Conservation (phyloP, 2,797 vertebrate species). For the Podargus strigoides region DNA sequence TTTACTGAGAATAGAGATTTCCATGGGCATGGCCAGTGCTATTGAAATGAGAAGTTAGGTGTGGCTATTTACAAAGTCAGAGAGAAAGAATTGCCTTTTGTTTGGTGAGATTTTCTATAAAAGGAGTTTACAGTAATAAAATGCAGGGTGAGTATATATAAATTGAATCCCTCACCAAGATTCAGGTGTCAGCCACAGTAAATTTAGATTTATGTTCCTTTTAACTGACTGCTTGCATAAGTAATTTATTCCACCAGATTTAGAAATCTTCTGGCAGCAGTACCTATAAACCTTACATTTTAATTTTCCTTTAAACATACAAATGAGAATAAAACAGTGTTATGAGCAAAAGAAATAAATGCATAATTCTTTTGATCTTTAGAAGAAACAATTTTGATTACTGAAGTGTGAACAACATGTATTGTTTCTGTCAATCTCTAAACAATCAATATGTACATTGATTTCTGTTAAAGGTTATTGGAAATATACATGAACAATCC, state of each 20-base stretch:
- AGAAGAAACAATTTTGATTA: background rate
- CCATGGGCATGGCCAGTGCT: background rate
- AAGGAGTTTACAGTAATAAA: background rate
- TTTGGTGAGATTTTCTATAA: background rate
- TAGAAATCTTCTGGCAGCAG: background rate
- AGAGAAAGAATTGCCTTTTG: background rate
- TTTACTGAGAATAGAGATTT: background rate
- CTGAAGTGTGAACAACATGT: background rate
- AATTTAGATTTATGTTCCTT: constrained; percentile 43
- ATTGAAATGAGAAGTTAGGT: background rate
- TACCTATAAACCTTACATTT: background rate
- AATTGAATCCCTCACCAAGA: background rate
- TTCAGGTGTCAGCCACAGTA: background rate
- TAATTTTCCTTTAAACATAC: background rate
- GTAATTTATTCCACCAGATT: background rate
- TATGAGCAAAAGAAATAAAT: background rate
- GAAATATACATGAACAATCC: background rate
- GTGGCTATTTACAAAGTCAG: background rate
- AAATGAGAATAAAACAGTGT: background rate
- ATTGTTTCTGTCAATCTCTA: background rate
- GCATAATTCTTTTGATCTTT: background rate
- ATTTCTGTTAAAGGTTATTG: constrained; percentile 21
- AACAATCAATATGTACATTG: background rate
- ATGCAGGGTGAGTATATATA: background rate
- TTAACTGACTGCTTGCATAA: background rate